These are phyloP conservation scores for Nomada goodeniana DNA, from an alignment of 2,888 invertebrate genomes.

Conservation along the genomic window DNA sequence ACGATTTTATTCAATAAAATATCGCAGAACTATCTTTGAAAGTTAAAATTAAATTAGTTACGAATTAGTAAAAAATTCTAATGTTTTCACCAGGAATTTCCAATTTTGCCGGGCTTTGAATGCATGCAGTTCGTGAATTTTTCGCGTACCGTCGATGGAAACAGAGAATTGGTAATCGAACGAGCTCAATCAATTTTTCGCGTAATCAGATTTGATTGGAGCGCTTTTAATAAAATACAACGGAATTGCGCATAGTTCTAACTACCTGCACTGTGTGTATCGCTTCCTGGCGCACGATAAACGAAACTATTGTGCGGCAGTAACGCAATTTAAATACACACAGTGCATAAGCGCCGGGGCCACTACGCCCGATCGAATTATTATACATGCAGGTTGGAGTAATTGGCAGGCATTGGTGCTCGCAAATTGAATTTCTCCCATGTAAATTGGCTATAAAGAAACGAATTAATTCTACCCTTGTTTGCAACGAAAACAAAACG, in stretches of 20 bases:
- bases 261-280: slow-evolving; percentile 8
- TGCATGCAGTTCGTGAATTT: not conserved
- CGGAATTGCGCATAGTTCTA: slow-evolving; percentile 9
- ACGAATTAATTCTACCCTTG: slow-evolving; percentile 20
- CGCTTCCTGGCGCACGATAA: slow-evolving; percentile 27
- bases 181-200: slow-evolving; percentile 29
- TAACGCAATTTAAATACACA: slow-evolving; percentile 45
- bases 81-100: not conserved
- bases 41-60: too few species aligned
- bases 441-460: slow-evolving; percentile 35
- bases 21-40: not conserved
- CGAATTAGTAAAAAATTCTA: not conserved
- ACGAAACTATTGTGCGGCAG: slow-evolving; percentile 38
- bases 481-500: not conserved
- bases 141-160: not conserved
- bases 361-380: slow-evolving; percentile 36
- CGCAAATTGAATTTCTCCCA: slow-evolving; percentile 39
- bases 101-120: not conserved
- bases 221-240: slow-evolving; percentile 29
- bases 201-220: slow-evolving; percentile 24
- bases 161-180: slow-evolving; percentile 7
- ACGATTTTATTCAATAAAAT: not conserved
- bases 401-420: slow-evolving; percentile 38
- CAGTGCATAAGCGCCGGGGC: slow-evolving; percentile 28
- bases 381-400: slow-evolving; percentile 28